A percentile compares a stretch with the other conserved stretches of the same genome.
These are phyloP conservation scores for Sepioteuthis lessoniana DNA, from an alignment of 2,888 invertebrate species.

Conservation along the genomic window DNA sequence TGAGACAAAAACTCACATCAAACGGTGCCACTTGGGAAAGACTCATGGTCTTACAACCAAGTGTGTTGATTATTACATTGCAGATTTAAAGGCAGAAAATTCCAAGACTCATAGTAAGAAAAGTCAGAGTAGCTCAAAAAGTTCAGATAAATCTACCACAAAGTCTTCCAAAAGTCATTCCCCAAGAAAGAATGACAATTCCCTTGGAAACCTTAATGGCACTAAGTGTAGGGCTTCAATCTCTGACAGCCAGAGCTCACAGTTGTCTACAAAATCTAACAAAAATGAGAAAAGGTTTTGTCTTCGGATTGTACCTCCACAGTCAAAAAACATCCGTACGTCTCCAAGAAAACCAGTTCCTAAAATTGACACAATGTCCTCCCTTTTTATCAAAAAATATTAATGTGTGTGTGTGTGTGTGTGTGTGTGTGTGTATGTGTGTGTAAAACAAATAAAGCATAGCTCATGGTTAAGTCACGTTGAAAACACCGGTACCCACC, in stretches of 20 bases:
- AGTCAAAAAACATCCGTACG: not conserved
- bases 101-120: slow-evolving; percentile 57
- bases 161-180: not conserved
- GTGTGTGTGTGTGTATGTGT: not conserved
- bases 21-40: slow-evolving; percentile 61
- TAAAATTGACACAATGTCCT: not conserved
- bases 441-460: not conserved
- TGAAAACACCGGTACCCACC: too few relatives aligned
- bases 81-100: slow-evolving; percentile 65
- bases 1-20: slow-evolving; percentile 65
- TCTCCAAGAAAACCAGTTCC: not conserved
- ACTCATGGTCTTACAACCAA: slow-evolving; percentile 42
- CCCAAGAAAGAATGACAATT: not conserved
- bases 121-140: slow-evolving; percentile 55
- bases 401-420: not conserved
- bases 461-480: too few relatives aligned
- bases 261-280: not conserved
- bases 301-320: not conserved
- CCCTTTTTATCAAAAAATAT: not conserved
- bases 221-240: not conserved
- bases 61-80: slow-evolving; percentile 55
- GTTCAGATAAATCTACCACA: slow-evolving; percentile 50
- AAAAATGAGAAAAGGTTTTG: not conserved
- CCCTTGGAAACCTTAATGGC: not conserved
- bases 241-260: not conserved